phyloP scores from a whole-genome alignment of 2,888 invertebrate species.

The Lysandra coridon region DNA sequence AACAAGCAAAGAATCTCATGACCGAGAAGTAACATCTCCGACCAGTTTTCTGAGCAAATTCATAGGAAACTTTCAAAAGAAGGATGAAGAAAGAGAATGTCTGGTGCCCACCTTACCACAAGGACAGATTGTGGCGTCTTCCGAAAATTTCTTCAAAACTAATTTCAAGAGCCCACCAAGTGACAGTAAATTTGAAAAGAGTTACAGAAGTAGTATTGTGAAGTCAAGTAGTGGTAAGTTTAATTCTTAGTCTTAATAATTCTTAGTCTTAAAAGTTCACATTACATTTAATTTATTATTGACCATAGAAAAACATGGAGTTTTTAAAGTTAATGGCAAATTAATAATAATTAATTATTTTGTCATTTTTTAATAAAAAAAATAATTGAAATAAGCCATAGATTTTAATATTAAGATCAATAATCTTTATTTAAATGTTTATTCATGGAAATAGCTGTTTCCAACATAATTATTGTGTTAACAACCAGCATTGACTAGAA shows the following conservation, averaged over 20 bases:
- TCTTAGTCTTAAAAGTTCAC: background rate
- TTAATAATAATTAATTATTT: too few species aligned
- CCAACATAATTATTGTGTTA: background rate
- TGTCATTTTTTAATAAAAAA: too few species aligned
- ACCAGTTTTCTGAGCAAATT: constrained; percentile 70
- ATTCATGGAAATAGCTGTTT: background rate
- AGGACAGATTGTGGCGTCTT: constrained; percentile 70
- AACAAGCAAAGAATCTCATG: constrained; percentile 45
- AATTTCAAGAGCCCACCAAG: constrained; percentile 68
- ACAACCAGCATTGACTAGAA: background rate
- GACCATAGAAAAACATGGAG: too few species aligned
- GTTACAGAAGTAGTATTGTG: constrained; percentile 63
- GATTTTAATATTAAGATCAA: too few species aligned
- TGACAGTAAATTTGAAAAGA: constrained; percentile 63
- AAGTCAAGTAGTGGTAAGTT: constrained; percentile 71
- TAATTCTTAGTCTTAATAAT: too few species aligned
- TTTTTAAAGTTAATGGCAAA: too few species aligned
- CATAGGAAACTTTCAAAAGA: constrained; percentile 69
- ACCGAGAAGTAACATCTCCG: constrained; percentile 60
- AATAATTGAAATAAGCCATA: too few species aligned
- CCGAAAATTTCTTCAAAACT: constrained; percentile 73
- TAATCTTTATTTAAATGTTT: background rate
- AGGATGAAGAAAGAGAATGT: constrained; percentile 70
- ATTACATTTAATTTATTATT: too few species aligned
- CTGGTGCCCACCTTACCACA: constrained; percentile 55